Conservation (phyloP, 2,797 vertebrate genomes). For the Aeoliscus strigatus region DNA sequence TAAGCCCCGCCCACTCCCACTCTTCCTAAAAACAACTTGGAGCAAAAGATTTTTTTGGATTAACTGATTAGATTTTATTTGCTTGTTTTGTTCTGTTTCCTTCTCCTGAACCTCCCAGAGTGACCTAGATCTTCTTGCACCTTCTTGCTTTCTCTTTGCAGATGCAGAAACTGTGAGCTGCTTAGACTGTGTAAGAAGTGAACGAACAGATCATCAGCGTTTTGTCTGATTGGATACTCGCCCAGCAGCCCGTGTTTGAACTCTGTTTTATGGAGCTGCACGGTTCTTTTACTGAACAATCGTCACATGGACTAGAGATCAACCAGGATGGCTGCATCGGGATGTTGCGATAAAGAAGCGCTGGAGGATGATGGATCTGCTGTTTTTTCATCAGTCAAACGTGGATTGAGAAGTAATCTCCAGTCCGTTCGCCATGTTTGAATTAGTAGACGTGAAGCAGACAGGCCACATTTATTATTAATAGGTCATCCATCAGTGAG, state of each 20-base stretch:
- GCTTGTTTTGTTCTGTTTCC: no score
- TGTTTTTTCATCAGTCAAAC: conserved; percentile 4
- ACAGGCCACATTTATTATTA: conserved; percentile 26
- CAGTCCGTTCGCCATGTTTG: conserved; percentile 11
- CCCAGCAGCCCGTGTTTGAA: conserved; percentile 31
- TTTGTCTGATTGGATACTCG: conserved; percentile 9
- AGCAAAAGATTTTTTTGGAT: no score
- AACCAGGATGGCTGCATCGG: conserved; percentile 6
- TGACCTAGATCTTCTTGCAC: conserved; percentile 12
- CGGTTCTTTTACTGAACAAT: conserved; percentile 23
- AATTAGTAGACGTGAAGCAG: conserved; percentile 22
- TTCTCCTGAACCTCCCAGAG: neutral
- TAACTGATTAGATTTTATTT: no score
- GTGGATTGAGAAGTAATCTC: conserved; percentile 14
- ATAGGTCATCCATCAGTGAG: conserved; percentile 26
- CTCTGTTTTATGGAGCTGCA: conserved; percentile 33
- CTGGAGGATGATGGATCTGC: conserved; percentile 13
- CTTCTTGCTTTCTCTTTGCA: conserved; percentile 22
- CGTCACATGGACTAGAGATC: conserved; percentile 14
- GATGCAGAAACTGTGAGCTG: conserved; percentile 78
- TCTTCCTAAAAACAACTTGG: no score
- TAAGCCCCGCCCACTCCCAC: no score
- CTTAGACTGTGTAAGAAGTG: conserved; percentile 44
- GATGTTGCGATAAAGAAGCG: conserved; percentile 17
- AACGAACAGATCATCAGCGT: conserved; percentile 11